Conservation (phyloP, 1,140 invertebrate genomes). For the Geopemphigus sp. region DNA sequence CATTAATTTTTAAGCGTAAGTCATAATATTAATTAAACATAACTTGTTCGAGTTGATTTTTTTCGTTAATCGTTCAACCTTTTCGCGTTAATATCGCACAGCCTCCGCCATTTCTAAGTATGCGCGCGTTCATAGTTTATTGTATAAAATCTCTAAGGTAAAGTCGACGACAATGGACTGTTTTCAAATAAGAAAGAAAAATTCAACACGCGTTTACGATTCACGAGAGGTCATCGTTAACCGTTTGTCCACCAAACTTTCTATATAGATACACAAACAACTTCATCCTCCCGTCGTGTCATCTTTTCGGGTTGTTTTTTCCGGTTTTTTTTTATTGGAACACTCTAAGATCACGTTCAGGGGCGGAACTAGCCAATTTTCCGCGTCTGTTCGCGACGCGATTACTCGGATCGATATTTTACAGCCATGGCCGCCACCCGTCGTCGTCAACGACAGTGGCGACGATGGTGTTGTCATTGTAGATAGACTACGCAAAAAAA, state of each 20-base stretch:
- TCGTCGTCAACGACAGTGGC: not conserved
- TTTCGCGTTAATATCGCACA: too few species aligned
- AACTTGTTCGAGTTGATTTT: too few species aligned
- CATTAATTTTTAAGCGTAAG: too few species aligned
- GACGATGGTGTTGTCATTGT: not conserved
- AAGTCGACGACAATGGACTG: too few species aligned
- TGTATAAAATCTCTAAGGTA: too few species aligned
- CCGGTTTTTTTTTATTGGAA: conserved; percentile 3
- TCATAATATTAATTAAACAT: too few species aligned
- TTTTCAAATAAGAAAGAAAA: not conserved
- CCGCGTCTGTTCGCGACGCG: conserved; percentile 33
- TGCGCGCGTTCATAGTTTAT: too few species aligned
- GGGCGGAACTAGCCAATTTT: conserved; percentile 26
- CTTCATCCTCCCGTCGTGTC: too few species aligned
- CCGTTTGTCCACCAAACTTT: not conserved
- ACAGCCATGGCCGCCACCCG: not conserved
- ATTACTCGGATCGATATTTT: conserved; percentile 39
- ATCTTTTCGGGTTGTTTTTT: not conserved
- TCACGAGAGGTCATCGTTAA: not conserved
- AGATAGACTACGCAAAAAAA: not conserved
- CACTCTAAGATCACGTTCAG: conserved; percentile 3
- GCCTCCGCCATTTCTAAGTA: too few species aligned
- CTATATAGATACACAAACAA: not conserved
- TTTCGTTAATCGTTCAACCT: too few species aligned
- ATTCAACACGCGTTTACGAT: not conserved